Evolutionary conservation across 2,888 invertebrate species (phyloP), one percentile per base, ranked within the genome.

Genomic region (Amiota mariae): DNA sequence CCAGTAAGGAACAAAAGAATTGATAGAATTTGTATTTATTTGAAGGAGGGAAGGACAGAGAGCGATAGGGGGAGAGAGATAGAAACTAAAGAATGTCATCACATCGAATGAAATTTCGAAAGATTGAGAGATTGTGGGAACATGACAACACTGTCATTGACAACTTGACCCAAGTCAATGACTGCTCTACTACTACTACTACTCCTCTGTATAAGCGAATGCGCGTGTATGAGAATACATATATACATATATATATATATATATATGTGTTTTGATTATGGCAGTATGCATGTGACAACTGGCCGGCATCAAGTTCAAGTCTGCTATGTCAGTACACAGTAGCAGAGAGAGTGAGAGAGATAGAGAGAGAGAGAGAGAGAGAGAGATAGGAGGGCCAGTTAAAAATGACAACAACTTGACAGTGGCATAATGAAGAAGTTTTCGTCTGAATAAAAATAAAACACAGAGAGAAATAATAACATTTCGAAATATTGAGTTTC

Each of bases 91-190:
- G 36, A 36, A 36, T 36, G 6, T 36, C 36, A 36, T 36, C 36
- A 36, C 36, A 6, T 2, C 4, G 6, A 36, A 36, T 36, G 2
- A 36, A 36, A 36, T 2, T 20, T 6, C 20, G 59, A 9, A 59
- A 9, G 36, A 36, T 36, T 36, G 59, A 20, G 59, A 20, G 20
- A 20, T 20, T 15, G 12, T 10, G 3, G 71, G 46, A 78, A 70
- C 84, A 73, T 81, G 84, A 78, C 81, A 85, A 84, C 84, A 66
- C 76, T 82, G 79, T 49, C 78, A 78, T 77, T 85, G 85, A 84
- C 85, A 84, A 84, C 85, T 85, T 83, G 84, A 82, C 85, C 84
- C 15, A 20, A 51, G 54, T 63, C 13, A 74, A 75, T 72, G n/a
- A n/a, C 51, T 2, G 18, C 61, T 61, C 66, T 73, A 71, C 73